A percentile compares a stretch with the other conserved stretches of the same genome.
Evolutionary conservation across 1,140 invertebrate genomes (phyloP).

Genomic region (Elymnias hypermnestra): DNA sequence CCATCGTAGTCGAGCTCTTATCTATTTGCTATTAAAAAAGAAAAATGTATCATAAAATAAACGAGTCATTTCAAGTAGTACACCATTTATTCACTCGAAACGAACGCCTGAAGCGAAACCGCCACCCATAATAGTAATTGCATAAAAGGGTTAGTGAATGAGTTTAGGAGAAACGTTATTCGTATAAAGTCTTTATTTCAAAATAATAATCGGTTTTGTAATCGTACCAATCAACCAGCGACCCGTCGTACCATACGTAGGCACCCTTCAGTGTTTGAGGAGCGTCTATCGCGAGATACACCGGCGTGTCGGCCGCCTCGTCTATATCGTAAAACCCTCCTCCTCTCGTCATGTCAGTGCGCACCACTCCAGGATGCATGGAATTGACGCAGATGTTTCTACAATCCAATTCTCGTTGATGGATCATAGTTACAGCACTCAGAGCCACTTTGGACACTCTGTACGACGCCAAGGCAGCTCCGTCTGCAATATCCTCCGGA

Average conservation of each 20-base stretch:
- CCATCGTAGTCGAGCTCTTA: no score
- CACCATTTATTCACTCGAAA: no score
- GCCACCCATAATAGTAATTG: no score
- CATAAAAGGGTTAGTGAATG: no score
- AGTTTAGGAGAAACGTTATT: no score
- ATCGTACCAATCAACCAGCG: constrained; percentile 56
- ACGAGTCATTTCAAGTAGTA: no score
- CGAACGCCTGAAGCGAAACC: no score
- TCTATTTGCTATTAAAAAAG: no score
- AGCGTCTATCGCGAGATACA: constrained; percentile 56
- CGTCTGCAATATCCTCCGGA: constrained; percentile 54
- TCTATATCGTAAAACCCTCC: constrained; percentile 80
- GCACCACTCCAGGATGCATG: constrained; percentile 81
- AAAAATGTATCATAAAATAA: no score
- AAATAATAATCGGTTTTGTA: constrained; percentile 45
- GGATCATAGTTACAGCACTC: constrained; percentile 79
- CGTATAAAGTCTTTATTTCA: constrained; percentile 24
- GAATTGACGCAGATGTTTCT: constrained; percentile 81
- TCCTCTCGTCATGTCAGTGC: constrained; percentile 83
- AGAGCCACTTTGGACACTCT: constrained; percentile 82
- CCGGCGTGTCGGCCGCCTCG: constrained; percentile 74
- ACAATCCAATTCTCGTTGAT: constrained; percentile 76
- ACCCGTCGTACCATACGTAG: constrained; percentile 66
- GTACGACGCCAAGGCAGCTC: constrained; percentile 79
- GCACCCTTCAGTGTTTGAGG: constrained; percentile 49